A percentile compares a stretch with the other conserved stretches of the same genome.
These are phyloP conservation scores for Entomobrya proxima DNA, from an alignment of 2,888 invertebrate species.

Conservation along the genomic window DNA sequence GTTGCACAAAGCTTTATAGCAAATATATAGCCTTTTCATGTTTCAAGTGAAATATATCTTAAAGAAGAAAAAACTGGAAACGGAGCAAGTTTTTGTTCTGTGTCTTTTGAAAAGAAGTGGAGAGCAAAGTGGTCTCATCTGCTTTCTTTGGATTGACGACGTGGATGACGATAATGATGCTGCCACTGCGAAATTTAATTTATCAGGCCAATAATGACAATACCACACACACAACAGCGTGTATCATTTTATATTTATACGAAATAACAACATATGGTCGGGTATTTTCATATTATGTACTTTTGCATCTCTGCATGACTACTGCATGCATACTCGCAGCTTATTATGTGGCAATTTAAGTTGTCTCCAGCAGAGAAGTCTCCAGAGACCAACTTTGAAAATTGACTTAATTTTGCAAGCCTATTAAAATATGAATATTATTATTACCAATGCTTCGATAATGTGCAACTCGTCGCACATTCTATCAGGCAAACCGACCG, in stretches of 20 bases:
- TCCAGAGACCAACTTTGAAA: not conserved
- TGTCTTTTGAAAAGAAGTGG: not conserved
- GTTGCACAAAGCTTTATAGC: not conserved
- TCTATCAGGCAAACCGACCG: not conserved
- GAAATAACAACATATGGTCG: slow-evolving; percentile 21
- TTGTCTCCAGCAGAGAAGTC: too few species aligned
- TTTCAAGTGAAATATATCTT: not conserved
- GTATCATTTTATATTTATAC: not conserved
- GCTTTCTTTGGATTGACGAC: slow-evolving; percentile 17
- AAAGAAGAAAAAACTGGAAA: slow-evolving; percentile 19
- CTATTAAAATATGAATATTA: slow-evolving; percentile 3
- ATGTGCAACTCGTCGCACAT: not conserved
- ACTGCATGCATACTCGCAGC: not conserved
- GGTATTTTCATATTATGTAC: not conserved
- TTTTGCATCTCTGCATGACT: too few species aligned
- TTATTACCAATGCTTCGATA: not conserved
- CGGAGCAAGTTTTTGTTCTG: slow-evolving; percentile 17
- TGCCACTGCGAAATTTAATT: slow-evolving; percentile 19
- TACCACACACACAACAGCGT: slow-evolving; percentile 5
- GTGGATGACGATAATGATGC: not conserved
- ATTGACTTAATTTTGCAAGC: not conserved
- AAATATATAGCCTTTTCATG: not conserved
- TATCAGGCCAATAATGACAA: slow-evolving; percentile 5
- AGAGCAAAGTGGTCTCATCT: slow-evolving; percentile 8
- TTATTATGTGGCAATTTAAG: not conserved